Conservation (phyloP, 2,113 vertebrate genomes). For the Marmota monax region DNA sequence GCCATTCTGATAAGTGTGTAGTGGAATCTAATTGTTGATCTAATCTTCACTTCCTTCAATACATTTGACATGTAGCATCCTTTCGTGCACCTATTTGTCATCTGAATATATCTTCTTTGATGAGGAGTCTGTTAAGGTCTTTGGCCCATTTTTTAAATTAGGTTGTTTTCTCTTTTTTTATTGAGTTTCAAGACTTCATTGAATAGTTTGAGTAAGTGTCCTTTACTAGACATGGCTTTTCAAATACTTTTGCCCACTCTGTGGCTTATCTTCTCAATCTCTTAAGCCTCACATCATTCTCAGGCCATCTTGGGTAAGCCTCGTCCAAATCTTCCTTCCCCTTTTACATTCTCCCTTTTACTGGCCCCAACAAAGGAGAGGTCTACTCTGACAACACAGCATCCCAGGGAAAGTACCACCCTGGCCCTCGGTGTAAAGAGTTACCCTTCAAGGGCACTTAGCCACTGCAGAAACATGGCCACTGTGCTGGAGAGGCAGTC, state of each 20-base stretch:
- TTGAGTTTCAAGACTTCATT: background rate
- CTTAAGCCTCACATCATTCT: background rate
- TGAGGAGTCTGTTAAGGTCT: background rate
- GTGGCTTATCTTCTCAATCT: background rate
- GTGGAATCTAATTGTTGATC: background rate
- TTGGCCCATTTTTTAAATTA: background rate
- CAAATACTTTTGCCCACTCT: background rate
- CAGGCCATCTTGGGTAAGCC: background rate
- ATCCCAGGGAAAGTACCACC: too few species aligned
- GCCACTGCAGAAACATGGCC: background rate
- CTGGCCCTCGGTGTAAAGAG: background rate
- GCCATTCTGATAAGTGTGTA: background rate
- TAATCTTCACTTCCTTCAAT: background rate
- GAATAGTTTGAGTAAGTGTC: background rate
- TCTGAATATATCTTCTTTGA: background rate
- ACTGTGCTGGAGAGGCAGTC: background rate
- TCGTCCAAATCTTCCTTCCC: background rate
- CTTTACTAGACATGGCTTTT: background rate
- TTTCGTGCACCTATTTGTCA: background rate
- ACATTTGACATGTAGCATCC: background rate
- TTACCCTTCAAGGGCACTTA: background rate
- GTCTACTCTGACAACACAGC: background rate
- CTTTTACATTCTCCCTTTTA: background rate
- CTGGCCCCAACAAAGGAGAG: background rate
- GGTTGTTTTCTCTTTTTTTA: background rate